Base-by-base conservation (phyloP, 2,113 vertebrate species). In the Colistium nudipinnis region DNA sequence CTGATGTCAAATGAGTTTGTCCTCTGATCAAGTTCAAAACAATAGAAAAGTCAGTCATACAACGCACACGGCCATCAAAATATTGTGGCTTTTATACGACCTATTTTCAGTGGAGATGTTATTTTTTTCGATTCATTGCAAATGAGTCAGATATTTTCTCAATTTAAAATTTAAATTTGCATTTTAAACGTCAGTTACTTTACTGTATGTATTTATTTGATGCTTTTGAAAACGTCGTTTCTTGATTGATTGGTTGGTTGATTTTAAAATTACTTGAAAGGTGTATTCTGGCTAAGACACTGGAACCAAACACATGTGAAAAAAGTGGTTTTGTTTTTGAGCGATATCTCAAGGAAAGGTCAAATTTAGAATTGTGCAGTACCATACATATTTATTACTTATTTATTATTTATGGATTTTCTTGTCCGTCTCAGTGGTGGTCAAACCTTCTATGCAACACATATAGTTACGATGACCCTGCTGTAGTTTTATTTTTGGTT, bases 1-100 rank as follows among this genome's bases (percentile, higher is more conserved):
- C 78, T 91, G 92, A 91, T 90, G 88, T 89, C 89, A 90, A 78
- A 85, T 84, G 82, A 81, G 84, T 90, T 88, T 81, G 78, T 88
- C 88, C 78, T 88, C 81, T 76, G 78, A 81, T 88, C 81, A 88
- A 79, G 85, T 74, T 86, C 70, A 75, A 81, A 89, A 89, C 80
- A 69, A 86, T 88, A 79, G 70, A 87, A 90, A 90, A 84, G 83
- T 76, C 88, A 87, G 73, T 81, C 71, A 69, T 61, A 71, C 61
- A 72, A 81, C 67, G n/a, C n/a, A 20, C 45, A 22, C 20, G 67
- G 74, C 30, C 45, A 76, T 77, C 9, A 22, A 69, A 80, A 60
- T 39, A 9, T 44, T 19, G 33, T 0, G 16, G 31, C 27, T 59
- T 62, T 66, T 24, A 31, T 54, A 33, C 51, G 28, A 62, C 16